Conservation (phyloP, 2,888 invertebrate species). For the Noctua comes region DNA sequence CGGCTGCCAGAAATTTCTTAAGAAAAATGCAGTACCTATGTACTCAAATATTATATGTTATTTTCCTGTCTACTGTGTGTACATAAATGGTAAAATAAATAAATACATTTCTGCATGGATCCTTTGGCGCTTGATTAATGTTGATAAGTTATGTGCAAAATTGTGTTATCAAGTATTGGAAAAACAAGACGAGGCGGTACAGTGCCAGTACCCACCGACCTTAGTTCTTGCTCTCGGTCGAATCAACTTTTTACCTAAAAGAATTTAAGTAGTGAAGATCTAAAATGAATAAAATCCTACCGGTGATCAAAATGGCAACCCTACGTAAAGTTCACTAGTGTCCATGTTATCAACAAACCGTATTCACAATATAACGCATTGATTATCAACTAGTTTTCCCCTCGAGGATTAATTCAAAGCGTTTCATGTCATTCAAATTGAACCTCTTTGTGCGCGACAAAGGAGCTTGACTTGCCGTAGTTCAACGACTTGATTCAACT, state of each 20-base stretch:
- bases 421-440: slow-evolving; percentile 72
- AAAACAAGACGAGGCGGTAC: neutral
- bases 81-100: too few species aligned
- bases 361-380: slow-evolving; percentile 73
- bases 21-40: too few species aligned
- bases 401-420: slow-evolving; percentile 62
- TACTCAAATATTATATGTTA: too few species aligned
- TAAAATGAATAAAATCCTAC: neutral
- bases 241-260: neutral
- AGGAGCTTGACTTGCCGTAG: slow-evolving; percentile 56
- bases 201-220: neutral
- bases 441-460: slow-evolving; percentile 66
- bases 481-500: slow-evolving; percentile 60
- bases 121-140: neutral
- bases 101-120: neutral
- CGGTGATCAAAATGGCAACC: slow-evolving; percentile 41
- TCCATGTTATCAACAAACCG: slow-evolving; percentile 71
- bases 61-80: too few species aligned
- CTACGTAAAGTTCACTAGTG: slow-evolving; percentile 69
- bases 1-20: too few species aligned
- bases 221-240: neutral
- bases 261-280: neutral
- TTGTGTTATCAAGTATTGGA: neutral
- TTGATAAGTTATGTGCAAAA: neutral
- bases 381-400: slow-evolving; percentile 69